Evolutionary conservation across 2,797 vertebrate species (phyloP), one percentile per base, ranked within the genome.

Genomic region (Mormyrops boulengeri): DNA sequence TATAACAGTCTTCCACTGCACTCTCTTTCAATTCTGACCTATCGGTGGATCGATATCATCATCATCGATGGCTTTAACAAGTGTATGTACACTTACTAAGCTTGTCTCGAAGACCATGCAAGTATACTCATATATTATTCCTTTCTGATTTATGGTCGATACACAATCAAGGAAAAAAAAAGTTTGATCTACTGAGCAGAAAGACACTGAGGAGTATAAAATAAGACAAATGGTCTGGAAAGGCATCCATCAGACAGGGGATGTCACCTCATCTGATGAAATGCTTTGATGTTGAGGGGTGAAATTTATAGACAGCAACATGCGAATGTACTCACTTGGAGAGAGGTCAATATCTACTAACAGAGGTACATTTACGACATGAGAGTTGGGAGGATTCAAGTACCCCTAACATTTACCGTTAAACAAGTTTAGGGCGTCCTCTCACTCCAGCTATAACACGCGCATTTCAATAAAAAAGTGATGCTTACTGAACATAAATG

Each of bases 121-220:
- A 93, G 95, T 93, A 94, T 95, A 93, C 93, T 94, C 94, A 95
- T 96, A 95, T 94, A 95, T 96, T 96, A 96, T 94, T 93, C 89
- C 89, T 92, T 95, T 96, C 87, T 96, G 96, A 97, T 96, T 96
- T 96, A 95, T 96, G 96, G 96, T 96, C 96, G 95, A 96, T 97
- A 96, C 93, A 92, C 96, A 96, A 96, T 96, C 95, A 96, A 91
- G 90, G 12, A 85, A 44, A 50, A 80, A 92, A 94, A 93, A 92
- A 94, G 94, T 93, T 93, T 91, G 94, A 94, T 93, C 93, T 93
- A 93, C 94, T 91, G 88, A 95, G 93, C 93, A 94, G 94, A 94
- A 94, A 96, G 89, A 95, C 93, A 94, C 94, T 94, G 93, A 95
- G 94, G 95, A 95, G 95, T 95, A 95, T 95, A 94, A 94, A 96